Evolutionary conservation across 2,888 invertebrate genomes (phyloP).

Genomic region (Gnatocerus cornutus): DNA sequence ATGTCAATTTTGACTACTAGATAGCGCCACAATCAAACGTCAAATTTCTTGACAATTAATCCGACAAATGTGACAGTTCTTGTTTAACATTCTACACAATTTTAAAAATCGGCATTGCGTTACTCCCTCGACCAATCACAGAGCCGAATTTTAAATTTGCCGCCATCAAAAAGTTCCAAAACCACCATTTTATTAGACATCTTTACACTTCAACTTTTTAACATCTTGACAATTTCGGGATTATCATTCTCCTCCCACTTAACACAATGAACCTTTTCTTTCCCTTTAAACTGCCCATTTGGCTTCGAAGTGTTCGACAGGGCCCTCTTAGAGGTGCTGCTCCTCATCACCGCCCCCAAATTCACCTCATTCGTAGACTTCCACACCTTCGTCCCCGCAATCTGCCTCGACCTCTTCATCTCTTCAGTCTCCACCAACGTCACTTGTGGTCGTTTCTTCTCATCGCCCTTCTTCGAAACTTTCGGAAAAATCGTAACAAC

Average conservation of each 20-base stretch:
- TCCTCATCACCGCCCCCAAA: background rate
- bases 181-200: too few relatives aligned
- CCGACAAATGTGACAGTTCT: too few relatives aligned
- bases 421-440: background rate
- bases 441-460: constrained; percentile 13
- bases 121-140: too few relatives aligned
- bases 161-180: too few relatives aligned
- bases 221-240: background rate
- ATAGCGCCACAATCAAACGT: too few relatives aligned
- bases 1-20: too few relatives aligned
- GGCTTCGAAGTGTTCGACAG: background rate
- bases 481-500: constrained; percentile 11
- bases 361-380: background rate
- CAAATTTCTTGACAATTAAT: too few relatives aligned
- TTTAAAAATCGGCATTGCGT: too few relatives aligned
- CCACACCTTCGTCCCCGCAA: background rate
- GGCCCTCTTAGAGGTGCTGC: background rate
- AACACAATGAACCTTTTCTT: background rate
- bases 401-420: background rate
- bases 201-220: background rate
- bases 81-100: too few relatives aligned
- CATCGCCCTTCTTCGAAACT: background rate
- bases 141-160: too few relatives aligned
- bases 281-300: background rate
- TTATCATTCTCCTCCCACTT: background rate